Conservation (phyloP, 2,113 vertebrate species). For the Charadrius vociferus region DNA sequence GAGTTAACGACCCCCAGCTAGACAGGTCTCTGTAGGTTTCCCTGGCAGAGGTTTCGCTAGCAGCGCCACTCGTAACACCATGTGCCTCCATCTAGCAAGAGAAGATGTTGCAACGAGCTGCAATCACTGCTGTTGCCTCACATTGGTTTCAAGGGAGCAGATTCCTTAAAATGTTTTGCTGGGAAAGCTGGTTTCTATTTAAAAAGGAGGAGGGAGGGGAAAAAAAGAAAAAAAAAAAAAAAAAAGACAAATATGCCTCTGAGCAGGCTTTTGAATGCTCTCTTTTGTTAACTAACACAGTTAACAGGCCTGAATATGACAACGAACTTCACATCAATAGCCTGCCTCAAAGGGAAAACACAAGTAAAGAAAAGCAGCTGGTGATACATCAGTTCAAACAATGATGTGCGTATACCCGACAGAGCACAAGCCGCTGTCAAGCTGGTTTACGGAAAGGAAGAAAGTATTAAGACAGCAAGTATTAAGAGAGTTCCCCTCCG, state of each 20-base stretch:
- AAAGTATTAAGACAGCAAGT: neutral
- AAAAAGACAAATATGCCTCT: neutral
- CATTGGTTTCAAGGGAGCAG: neutral
- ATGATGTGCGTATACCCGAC: neutral
- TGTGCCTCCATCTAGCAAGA: neutral
- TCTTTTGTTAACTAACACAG: neutral
- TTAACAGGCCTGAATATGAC: neutral
- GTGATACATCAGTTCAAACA: neutral
- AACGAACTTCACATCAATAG: neutral
- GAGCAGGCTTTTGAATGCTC: conserved; percentile 19
- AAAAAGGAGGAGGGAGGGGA: neutral
- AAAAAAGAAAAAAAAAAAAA: no score
- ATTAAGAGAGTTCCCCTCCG: neutral
- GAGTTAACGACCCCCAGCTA: neutral
- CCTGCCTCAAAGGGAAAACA: neutral
- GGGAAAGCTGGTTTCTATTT: no score
- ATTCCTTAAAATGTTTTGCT: no score
- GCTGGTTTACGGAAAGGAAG: neutral
- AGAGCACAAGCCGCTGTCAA: neutral
- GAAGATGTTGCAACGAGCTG: neutral
- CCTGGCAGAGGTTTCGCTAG: neutral
- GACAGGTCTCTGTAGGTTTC: neutral
- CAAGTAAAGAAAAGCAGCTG: neutral
- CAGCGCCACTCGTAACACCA: neutral
- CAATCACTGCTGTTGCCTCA: neutral